Evolutionary conservation across 2,797 vertebrate species (phyloP).

Genomic region (Eulemur albifrons): DNA sequence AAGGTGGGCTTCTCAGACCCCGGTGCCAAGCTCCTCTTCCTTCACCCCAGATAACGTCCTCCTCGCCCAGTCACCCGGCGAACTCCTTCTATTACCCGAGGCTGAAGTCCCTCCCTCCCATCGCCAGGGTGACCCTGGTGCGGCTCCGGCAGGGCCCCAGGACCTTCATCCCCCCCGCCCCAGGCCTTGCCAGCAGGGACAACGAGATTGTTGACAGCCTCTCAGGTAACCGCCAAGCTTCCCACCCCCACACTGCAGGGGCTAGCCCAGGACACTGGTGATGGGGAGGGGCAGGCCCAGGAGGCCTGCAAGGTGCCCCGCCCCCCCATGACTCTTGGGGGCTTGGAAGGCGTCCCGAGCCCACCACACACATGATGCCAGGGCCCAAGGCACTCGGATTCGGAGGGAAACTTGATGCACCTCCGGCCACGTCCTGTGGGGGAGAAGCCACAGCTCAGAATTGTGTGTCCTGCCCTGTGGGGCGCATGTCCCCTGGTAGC

Average conservation of each 20-base stretch:
- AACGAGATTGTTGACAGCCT: constrained; percentile 91
- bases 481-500: not conserved
- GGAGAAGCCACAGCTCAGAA: not conserved
- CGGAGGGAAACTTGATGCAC: not conserved
- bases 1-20: not conserved
- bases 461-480: not conserved
- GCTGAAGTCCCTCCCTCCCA: constrained; percentile 94
- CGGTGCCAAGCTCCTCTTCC: not conserved
- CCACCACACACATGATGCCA: too few species aligned
- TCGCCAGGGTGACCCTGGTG: constrained; percentile 91
- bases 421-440: not conserved
- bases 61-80: constrained; percentile 94
- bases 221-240: constrained; percentile 85
- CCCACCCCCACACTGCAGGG: too few species aligned
- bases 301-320: not conserved
- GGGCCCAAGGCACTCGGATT: too few species aligned
- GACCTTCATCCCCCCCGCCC: constrained; percentile 87
- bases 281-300: not conserved
- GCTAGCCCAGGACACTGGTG: not conserved
- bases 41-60: constrained; percentile 92
- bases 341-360: not conserved
- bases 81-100: constrained; percentile 98
- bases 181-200: constrained; percentile 87
- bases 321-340: too few species aligned
- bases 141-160: constrained; percentile 90